These are phyloP conservation scores for Xyrauchen texanus DNA, from an alignment of 2,113 vertebrate species.

Conservation along the genomic window DNA sequence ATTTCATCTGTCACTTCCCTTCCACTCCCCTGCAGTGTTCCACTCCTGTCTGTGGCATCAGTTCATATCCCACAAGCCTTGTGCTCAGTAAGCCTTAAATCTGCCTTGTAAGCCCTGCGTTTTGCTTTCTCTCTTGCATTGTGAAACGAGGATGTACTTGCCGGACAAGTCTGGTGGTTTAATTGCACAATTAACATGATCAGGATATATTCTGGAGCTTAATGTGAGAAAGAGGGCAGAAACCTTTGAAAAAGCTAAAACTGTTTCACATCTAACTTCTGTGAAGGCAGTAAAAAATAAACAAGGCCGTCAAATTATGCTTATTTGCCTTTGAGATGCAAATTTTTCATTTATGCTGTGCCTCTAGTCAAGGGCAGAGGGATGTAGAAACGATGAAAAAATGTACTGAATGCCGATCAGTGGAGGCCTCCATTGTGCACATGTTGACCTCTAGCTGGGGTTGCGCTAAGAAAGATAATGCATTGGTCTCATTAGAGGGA, in stretches of 20 bases:
- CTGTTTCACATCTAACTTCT: slow-evolving; percentile 14
- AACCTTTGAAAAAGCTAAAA: slow-evolving; percentile 2
- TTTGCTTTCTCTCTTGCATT: background rate
- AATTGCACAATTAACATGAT: background rate
- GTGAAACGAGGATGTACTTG: too few relatives aligned
- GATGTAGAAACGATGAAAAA: slow-evolving; percentile 45
- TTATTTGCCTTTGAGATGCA: slow-evolving; percentile 43
- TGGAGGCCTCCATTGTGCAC: slow-evolving; percentile 35
- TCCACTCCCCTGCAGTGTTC: background rate
- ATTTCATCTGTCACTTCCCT: slow-evolving; percentile 21
- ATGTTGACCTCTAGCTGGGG: slow-evolving; percentile 47
- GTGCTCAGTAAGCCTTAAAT: slow-evolving; percentile 3
- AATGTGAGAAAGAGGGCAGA: background rate
- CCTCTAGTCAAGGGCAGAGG: slow-evolving; percentile 50
- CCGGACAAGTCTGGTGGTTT: too few relatives aligned
- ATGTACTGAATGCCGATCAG: slow-evolving; percentile 54
- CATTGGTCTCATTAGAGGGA: slow-evolving; percentile 44
- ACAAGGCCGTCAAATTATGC: slow-evolving; percentile 33
- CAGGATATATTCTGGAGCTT: background rate
- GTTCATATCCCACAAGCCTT: slow-evolving; percentile 1
- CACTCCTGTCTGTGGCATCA: background rate
- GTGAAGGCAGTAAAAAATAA: slow-evolving; percentile 14
- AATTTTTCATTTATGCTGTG: slow-evolving; percentile 21
- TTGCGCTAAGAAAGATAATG: slow-evolving; percentile 39
- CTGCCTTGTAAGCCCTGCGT: background rate